Conservation (phyloP, 2,797 vertebrate species). For the Anas bernieri region DNA sequence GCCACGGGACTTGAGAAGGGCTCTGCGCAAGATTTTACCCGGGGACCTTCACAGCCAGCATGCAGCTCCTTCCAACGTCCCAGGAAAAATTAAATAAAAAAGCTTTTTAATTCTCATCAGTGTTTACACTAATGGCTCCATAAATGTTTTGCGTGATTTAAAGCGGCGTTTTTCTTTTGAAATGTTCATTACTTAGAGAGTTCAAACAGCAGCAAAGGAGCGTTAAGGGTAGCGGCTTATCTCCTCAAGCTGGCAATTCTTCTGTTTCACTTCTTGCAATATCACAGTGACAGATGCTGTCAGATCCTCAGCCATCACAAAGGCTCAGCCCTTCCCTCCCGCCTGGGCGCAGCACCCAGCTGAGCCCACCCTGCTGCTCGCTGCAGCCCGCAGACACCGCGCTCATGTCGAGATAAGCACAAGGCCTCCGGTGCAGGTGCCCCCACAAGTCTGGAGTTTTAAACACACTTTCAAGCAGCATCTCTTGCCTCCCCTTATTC, state of each 20-base stretch:
- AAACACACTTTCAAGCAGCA: neutral
- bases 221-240: neutral
- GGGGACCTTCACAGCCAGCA: neutral
- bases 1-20: rapidly evolving
- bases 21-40: neutral
- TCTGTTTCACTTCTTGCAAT: neutral
- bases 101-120: neutral
- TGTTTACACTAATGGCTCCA: neutral
- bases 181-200: neutral
- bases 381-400: neutral
- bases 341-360: neutral
- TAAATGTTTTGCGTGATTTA: neutral
- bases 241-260: neutral
- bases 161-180: neutral
- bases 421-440: neutral
- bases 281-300: constrained; percentile 5
- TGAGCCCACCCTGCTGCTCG: constrained; percentile 3
- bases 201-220: neutral
- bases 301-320: neutral
- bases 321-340: neutral
- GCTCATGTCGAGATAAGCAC: neutral
- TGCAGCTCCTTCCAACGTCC: neutral
- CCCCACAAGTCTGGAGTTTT: neutral
- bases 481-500: neutral
- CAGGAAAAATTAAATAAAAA: neutral